A percentile compares a stretch with the other conserved stretches of the same genome.
These are phyloP conservation scores for Labeo calbasu DNA, from an alignment of 2,797 vertebrate species.

Conservation along the genomic window DNA sequence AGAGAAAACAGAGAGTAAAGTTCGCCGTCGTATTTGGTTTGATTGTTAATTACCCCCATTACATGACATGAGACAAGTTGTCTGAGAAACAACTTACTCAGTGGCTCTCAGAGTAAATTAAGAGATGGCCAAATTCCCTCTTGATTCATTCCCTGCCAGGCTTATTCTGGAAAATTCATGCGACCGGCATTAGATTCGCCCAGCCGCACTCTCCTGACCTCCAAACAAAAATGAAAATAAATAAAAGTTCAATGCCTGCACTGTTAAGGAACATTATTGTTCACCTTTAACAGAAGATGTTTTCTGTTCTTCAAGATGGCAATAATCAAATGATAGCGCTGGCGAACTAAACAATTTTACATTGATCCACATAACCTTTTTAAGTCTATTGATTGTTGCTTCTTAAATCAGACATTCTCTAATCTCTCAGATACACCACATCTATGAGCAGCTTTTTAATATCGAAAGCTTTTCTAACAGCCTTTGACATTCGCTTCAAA, in stretches of 20 bases:
- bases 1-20: slow-evolving; percentile 10
- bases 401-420: slow-evolving; percentile 46
- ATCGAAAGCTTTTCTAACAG: slow-evolving; percentile 20
- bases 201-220: neutral
- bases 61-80: slow-evolving; percentile 26
- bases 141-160: slow-evolving; percentile 23
- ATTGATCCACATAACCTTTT: slow-evolving; percentile 80
- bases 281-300: slow-evolving; percentile 74
- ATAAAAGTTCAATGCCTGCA: neutral
- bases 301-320: slow-evolving; percentile 79
- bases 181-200: too few relatives aligned
- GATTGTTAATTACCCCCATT: slow-evolving; percentile 35
- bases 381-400: slow-evolving; percentile 78
- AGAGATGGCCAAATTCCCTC: neutral
- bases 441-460: slow-evolving; percentile 13
- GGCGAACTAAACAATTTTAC: slow-evolving; percentile 80
- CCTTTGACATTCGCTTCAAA: slow-evolving; percentile 1
- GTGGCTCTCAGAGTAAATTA: slow-evolving; percentile 13
- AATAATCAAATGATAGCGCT: slow-evolving; percentile 77
- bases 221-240: neutral
- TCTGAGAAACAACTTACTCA: slow-evolving; percentile 21
- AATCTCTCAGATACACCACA: slow-evolving; percentile 22
- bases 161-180: neutral
- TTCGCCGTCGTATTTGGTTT: slow-evolving; percentile 18
- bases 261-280: slow-evolving; percentile 29